Evolutionary conservation across 2,797 vertebrate species (phyloP).

Genomic region (Phoeniculus purpureus): DNA sequence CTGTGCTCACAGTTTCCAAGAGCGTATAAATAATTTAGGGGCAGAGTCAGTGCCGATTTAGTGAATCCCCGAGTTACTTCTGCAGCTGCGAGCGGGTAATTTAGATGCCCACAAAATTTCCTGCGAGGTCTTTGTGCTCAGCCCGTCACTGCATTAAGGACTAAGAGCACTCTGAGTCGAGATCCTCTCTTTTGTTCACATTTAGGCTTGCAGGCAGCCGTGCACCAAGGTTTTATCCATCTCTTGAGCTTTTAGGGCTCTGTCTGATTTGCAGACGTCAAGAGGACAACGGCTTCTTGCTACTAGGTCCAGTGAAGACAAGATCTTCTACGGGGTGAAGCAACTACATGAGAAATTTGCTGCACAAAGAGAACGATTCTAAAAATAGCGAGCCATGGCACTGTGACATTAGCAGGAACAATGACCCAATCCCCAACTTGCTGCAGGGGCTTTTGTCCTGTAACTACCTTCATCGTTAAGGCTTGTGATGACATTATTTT

Average conservation of each 20-base stretch:
- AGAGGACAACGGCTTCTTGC: background rate
- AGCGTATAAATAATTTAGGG: background rate
- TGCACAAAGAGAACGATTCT: conserved; percentile 28
- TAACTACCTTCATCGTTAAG: conserved; percentile 40
- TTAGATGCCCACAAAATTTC: background rate
- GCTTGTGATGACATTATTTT: conserved; percentile 52
- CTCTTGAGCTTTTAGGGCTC: background rate
- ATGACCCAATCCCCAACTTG: conserved; percentile 38
- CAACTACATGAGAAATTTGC: conserved; percentile 11
- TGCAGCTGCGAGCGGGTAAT: background rate
- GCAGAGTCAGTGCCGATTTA: background rate
- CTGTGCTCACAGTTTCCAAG: background rate
- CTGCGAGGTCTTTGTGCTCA: background rate
- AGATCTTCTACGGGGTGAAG: background rate
- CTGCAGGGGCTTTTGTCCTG: conserved; percentile 51
- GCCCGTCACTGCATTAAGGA: background rate
- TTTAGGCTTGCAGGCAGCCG: background rate
- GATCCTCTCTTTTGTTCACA: background rate
- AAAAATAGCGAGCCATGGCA: conserved; percentile 41
- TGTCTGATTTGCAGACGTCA: conserved; percentile 12
- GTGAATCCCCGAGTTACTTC: background rate
- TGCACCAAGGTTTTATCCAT: background rate
- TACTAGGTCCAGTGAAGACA: background rate
- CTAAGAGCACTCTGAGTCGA: background rate
- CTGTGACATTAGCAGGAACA: conserved; percentile 28